Evolutionary conservation across 1,140 invertebrate species (phyloP).

Genomic region (Euwallacea fornicatus): DNA sequence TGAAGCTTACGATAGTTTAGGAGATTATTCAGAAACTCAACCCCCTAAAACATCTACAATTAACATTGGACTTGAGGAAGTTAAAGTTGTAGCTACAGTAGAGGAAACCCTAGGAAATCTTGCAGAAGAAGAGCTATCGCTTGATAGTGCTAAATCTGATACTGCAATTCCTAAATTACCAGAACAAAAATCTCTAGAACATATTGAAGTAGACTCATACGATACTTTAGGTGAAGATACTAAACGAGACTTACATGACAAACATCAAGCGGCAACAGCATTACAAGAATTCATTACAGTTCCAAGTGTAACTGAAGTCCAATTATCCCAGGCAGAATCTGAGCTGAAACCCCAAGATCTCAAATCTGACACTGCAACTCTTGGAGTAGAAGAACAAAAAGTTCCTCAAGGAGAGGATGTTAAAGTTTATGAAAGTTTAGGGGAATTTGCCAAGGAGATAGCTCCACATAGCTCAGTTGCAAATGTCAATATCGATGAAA

Average conservation of each 20-base stretch:
- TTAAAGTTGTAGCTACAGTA: conserved; percentile 14
- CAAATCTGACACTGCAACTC: conserved; percentile 41
- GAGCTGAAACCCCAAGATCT: conserved; percentile 42
- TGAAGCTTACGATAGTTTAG: conserved; percentile 21
- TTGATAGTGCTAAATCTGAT: conserved; percentile 8
- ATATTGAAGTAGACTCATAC: conserved; percentile 10
- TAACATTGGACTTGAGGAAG: conserved; percentile 22
- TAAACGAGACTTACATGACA: background rate
- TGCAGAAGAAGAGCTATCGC: conserved; percentile 7
- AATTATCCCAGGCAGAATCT: conserved; percentile 52
- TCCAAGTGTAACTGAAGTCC: conserved; percentile 51
- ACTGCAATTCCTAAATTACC: conserved; percentile 3
- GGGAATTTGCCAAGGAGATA: conserved; percentile 33
- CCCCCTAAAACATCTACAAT: conserved; percentile 17
- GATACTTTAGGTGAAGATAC: conserved; percentile 21
- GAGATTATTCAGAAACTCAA: conserved; percentile 37
- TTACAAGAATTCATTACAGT: conserved; percentile 33
- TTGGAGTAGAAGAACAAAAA: conserved; percentile 25
- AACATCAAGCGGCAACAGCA: background rate
- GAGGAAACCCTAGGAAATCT: conserved; percentile 12
- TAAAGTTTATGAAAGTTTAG: conserved; percentile 34
- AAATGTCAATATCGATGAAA: conserved; percentile 22
- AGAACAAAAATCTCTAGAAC: conserved; percentile 19
- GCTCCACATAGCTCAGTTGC: conserved; percentile 35
- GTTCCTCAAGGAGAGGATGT: conserved; percentile 30